Evolutionary conservation across 2,113 vertebrate genomes (phyloP), one percentile per base, ranked within the genome.

Genomic region (Asarcornis scutulata): DNA sequence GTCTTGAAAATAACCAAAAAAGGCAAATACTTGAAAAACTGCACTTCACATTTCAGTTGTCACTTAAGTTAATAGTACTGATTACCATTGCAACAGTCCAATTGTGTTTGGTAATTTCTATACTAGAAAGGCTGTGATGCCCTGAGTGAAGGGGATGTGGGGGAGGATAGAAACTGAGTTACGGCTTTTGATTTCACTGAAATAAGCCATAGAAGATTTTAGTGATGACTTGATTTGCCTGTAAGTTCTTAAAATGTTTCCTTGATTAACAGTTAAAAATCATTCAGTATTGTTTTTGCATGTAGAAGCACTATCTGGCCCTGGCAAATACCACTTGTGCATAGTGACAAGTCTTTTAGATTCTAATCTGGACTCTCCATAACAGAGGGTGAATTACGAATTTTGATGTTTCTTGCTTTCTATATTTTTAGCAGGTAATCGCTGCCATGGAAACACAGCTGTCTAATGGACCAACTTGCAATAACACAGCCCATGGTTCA

Each of bases 361-460:
- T 97, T 98, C 42, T 95, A 97, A 59, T 82, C 63, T 97, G 46
- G 82, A 82, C 59, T 97, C 4, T 93, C 16, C 48, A 69, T 94
- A 46, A 83, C 89, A 91, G 38, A 32, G 94, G 48, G 22, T 96
- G 78, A 97, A 96, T 95, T 96, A 92, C 2, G 44, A 96, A 82
- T 97, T 97, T 92, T 98, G 95, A 98, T 95, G 74, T 82, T 89
- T 96, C 55, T 94, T 93, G 62, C 96, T 93, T 97, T 97, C 89
- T 96, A 66, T 97, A 81, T 98, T 98, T 96, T 99, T 98, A 99
- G 98, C 99, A 99, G 98, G 99, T 99, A 97, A 99, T 99, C 97
- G 98, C 99, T 98, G 99, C 99, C 98, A 99, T 99, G 99, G 99
- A 99, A 98, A 99, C 99, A 96, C 99, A 99, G 96, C 98, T 99